Conservation (phyloP, 2,797 vertebrate species). For the Propithecus deckenii region DNA sequence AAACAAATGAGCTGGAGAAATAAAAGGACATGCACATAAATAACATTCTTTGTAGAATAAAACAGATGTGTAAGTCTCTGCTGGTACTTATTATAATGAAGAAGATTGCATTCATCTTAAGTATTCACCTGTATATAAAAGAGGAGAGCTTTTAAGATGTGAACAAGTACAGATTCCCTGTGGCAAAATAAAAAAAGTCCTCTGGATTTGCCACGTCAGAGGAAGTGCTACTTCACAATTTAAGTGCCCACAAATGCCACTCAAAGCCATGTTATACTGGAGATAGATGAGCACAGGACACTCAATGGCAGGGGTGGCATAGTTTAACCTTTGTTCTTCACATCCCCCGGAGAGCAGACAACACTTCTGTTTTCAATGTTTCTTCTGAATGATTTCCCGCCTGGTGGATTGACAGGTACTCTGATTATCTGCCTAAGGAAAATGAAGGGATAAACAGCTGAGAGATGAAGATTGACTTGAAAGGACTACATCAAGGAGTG, state of each 20-base stretch:
- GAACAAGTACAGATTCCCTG: not conserved
- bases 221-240: not conserved
- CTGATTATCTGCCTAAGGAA: conserved; percentile 79
- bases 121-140: not conserved
- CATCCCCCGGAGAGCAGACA: conserved; percentile 32
- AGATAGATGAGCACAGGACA: not conserved
- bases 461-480: conserved; percentile 72
- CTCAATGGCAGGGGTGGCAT: not conserved
- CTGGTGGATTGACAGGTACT: conserved; percentile 68
- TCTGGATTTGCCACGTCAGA: not conserved
- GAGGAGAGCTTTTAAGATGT: not conserved
- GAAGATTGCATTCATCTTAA: conserved; percentile 20
- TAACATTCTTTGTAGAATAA: not conserved
- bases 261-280: not conserved
- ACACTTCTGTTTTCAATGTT: conserved; percentile 67
- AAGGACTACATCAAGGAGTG: conserved; percentile 35
- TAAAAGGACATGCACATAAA: conserved; percentile 16
- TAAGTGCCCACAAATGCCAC: conserved; percentile 13
- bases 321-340: conserved; percentile 64
- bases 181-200: not conserved
- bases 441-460: conserved; percentile 72
- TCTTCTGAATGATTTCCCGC: conserved; percentile 70
- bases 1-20: conserved; percentile 32
- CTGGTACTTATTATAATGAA: conserved; percentile 49
- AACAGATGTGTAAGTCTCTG: conserved; percentile 4